Percentiles rank a stretch among this genome's conserved stretches.
These are phyloP conservation scores for Pithys albifrons DNA, from an alignment of 2,113 vertebrate genomes.

Conservation along the genomic window DNA sequence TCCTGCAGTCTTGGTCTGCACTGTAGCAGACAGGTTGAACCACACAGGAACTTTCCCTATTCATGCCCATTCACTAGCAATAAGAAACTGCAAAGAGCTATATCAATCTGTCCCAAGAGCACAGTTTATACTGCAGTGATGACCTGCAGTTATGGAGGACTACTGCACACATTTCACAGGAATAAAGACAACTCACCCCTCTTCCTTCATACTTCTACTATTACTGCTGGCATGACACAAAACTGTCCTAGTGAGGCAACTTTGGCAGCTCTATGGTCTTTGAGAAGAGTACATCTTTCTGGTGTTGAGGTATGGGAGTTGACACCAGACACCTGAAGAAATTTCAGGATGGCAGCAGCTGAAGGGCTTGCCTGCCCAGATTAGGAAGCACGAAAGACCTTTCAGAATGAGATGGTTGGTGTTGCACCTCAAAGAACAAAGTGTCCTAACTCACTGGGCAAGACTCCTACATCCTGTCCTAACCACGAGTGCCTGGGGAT, in stretches of 20 bases:
- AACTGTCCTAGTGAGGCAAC: not conserved
- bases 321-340: not conserved
- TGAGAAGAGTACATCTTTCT: not conserved
- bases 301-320: not conserved
- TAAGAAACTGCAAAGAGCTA: not conserved
- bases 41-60: not conserved
- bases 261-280: not conserved
- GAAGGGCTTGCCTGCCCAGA: not conserved
- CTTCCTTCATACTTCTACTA: not conserved
- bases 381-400: not conserved
- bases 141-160: not conserved
- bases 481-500: accelerated
- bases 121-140: not conserved
- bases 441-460: not conserved
- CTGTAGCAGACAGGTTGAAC: accelerated
- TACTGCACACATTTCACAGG: not conserved
- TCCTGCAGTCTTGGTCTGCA: not conserved
- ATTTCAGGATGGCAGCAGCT: not conserved
- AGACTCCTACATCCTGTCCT: not conserved
- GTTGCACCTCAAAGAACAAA: not conserved
- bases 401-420: not conserved
- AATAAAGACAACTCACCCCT: not conserved
- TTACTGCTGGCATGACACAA: not conserved
- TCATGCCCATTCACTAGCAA: not conserved
- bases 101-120: not conserved